phyloP scores from a whole-genome alignment of 1,140 invertebrate genomes.

The Adoxophyes honmai region DNA sequence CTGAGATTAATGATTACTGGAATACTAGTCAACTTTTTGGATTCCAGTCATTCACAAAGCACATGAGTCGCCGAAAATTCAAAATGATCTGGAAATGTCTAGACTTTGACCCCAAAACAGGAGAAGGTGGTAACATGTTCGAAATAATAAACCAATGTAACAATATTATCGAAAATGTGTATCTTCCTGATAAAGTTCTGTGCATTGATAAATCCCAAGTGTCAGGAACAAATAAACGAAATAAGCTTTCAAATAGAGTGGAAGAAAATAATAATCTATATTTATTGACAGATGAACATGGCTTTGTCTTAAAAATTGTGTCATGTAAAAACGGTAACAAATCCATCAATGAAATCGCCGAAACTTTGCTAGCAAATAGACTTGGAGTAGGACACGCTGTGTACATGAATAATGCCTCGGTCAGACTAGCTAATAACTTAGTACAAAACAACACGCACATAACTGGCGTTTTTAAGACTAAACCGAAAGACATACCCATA shows the following conservation, averaged over 20 bases:
- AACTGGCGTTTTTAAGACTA: neutral
- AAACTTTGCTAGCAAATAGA: neutral
- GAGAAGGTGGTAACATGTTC: neutral
- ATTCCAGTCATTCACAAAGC: neutral
- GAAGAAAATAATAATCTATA: neutral
- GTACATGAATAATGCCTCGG: neutral
- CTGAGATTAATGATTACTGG: neutral
- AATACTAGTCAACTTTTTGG: neutral
- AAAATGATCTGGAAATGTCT: neutral
- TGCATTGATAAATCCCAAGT: neutral
- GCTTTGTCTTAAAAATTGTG: neutral
- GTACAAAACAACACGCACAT: neutral
- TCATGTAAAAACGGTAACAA: neutral
- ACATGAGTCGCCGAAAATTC: neutral
- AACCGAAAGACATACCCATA: neutral
- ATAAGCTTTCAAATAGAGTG: neutral
- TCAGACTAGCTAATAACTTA: neutral
- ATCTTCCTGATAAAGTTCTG: neutral
- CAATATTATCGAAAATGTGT: neutral
- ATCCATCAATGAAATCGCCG: neutral
- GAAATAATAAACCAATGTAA: neutral
- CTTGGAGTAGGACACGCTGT: constrained; percentile 4
- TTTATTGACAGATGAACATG: neutral
- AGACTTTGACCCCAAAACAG: constrained; percentile 1
- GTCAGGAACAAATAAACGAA: neutral